These are phyloP conservation scores for Aphelocoma coerulescens DNA, from an alignment of 2,113 vertebrate species.

Conservation along the genomic window DNA sequence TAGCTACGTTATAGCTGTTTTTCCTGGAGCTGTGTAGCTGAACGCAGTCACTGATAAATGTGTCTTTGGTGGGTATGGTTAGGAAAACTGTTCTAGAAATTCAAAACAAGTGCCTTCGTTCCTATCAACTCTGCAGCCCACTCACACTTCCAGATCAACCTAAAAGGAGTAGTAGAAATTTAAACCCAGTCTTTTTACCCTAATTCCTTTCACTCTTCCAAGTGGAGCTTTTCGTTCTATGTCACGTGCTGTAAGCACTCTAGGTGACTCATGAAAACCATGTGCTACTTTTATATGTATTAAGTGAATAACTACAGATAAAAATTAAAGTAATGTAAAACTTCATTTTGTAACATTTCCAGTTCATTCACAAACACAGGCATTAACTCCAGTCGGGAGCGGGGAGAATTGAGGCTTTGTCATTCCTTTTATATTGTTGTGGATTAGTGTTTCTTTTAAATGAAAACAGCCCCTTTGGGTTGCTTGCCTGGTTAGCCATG, in stretches of 20 bases:
- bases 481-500: slow-evolving; percentile 70
- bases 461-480: slow-evolving; percentile 73
- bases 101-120: neutral
- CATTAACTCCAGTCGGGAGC: neutral
- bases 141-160: neutral
- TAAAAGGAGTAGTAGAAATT: neutral
- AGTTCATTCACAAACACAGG: slow-evolving; percentile 19
- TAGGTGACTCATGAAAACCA: neutral
- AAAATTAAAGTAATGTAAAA: slow-evolving; percentile 10
- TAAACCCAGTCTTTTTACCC: neutral
- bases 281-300: neutral
- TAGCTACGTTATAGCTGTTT: neutral
- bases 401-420: neutral
- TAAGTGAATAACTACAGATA: neutral
- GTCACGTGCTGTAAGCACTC: neutral
- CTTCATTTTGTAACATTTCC: neutral
- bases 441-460: slow-evolving; percentile 72
- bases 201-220: neutral
- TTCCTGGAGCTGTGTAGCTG: slow-evolving; percentile 5
- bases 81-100: neutral
- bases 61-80: neutral
- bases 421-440: slow-evolving; percentile 64
- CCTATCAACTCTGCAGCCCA: neutral
- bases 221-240: neutral
- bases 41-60: neutral